phyloP scores from a whole-genome alignment of 2,113 vertebrate genomes.

The Pica pica region DNA sequence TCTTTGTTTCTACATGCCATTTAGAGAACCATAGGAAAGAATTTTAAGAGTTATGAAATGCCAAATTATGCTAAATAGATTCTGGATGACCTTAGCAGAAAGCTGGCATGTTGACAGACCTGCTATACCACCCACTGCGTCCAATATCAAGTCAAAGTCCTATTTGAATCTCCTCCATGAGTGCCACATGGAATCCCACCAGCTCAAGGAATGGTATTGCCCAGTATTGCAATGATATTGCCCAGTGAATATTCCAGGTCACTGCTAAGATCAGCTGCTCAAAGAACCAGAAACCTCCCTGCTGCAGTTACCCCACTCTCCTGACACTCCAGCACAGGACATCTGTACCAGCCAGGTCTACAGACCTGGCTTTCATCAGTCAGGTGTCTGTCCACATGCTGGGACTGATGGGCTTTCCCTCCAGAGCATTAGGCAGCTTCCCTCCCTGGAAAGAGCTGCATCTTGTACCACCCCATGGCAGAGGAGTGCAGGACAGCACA shows the following conservation, averaged over 20 bases:
- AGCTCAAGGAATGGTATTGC: background rate
- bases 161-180: background rate
- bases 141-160: background rate
- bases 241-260: background rate
- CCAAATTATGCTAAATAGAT: conserved; percentile 11
- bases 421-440: background rate
- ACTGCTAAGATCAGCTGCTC: background rate
- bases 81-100: conserved; percentile 4
- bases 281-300: background rate
- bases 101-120: background rate
- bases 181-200: background rate
- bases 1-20: background rate
- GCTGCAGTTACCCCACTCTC: background rate
- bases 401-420: background rate
- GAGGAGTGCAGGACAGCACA: background rate
- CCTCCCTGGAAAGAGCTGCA: background rate
- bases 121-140: background rate
- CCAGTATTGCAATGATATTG: too few species aligned
- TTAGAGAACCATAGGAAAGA: background rate
- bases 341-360: background rate
- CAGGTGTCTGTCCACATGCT: background rate
- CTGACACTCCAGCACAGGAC: background rate
- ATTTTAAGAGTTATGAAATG: conserved; percentile 22
- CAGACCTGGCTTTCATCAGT: background rate
- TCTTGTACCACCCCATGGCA: background rate